Evolutionary conservation across 1,140 invertebrate species (phyloP).

Genomic region (Chrysopa pallens): DNA sequence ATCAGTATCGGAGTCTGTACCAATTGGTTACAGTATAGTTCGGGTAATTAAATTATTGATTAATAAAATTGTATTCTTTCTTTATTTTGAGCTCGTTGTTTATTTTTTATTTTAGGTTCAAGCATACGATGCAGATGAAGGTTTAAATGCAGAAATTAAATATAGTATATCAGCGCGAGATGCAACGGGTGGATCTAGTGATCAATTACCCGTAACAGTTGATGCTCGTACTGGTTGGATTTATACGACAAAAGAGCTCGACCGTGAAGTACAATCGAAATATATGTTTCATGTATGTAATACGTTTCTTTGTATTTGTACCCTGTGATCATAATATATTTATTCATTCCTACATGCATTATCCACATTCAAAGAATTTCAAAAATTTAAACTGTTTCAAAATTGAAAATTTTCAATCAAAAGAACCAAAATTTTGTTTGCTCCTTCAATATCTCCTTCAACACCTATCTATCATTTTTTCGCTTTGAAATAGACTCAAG

Average conservation of each 20-base stretch:
- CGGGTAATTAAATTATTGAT: slow-evolving; percentile 22
- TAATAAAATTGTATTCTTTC: slow-evolving; percentile 1
- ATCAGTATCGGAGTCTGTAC: slow-evolving; percentile 78
- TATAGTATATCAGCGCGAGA: slow-evolving; percentile 54
- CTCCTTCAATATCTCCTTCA: too few species aligned
- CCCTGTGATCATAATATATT: not conserved
- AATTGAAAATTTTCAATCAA: not conserved
- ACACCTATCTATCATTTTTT: too few species aligned
- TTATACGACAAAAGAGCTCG: slow-evolving; percentile 66
- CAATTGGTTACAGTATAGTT: slow-evolving; percentile 67
- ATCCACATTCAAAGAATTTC: too few species aligned
- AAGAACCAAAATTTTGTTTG: too few species aligned
- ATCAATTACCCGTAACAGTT: slow-evolving; percentile 63
- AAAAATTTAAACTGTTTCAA: not conserved
- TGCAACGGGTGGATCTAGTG: slow-evolving; percentile 40
- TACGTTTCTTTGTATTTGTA: not conserved
- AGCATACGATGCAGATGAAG: slow-evolving; percentile 85
- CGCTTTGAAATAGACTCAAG: too few species aligned
- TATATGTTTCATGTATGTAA: slow-evolving; percentile 56
- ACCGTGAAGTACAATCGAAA: slow-evolving; percentile 67
- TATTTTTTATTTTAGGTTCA: slow-evolving; percentile 42
- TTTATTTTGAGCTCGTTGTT: slow-evolving; percentile 3
- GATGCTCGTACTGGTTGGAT: slow-evolving; percentile 82
- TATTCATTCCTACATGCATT: not conserved
- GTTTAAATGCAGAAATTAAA: slow-evolving; percentile 61